These are phyloP conservation scores for Pachyrhynchus sulphureomaculatus DNA, from an alignment of 1,140 invertebrate genomes.

Conservation along the genomic window DNA sequence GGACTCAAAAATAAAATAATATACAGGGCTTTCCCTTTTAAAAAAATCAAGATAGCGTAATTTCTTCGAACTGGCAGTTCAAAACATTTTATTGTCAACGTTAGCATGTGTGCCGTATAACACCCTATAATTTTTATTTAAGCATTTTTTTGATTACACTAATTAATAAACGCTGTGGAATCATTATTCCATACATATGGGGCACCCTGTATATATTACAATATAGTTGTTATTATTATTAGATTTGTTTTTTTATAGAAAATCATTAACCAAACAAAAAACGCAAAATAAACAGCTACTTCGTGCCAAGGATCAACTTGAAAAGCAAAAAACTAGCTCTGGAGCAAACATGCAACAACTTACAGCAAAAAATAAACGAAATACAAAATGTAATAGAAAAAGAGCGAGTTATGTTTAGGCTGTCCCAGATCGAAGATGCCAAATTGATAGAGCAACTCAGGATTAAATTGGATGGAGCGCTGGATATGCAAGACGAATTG, in stretches of 20 bases:
- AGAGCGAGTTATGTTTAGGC: constrained; percentile 46
- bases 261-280: constrained; percentile 41
- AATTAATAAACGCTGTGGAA: too few relatives aligned
- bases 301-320: constrained; percentile 35
- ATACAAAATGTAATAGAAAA: constrained; percentile 55
- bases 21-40: too few relatives aligned
- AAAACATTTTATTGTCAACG: too few relatives aligned
- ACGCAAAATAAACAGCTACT: constrained; percentile 32
- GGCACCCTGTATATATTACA: too few relatives aligned
- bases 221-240: too few relatives aligned
- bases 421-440: constrained; percentile 61
- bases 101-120: too few relatives aligned
- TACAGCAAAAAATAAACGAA: constrained; percentile 43
- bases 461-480: constrained; percentile 59
- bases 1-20: too few relatives aligned
- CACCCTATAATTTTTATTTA: too few relatives aligned
- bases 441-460: constrained; percentile 63
- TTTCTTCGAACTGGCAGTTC: too few relatives aligned
- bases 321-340: constrained; percentile 32
- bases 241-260: constrained; percentile 38
- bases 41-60: too few relatives aligned
- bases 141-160: too few relatives aligned
- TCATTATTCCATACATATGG: too few relatives aligned
- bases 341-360: constrained; percentile 30
- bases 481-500: constrained; percentile 63